Evolutionary conservation across 2,113 vertebrate genomes (phyloP).

Genomic region (Semnornis frantzii): DNA sequence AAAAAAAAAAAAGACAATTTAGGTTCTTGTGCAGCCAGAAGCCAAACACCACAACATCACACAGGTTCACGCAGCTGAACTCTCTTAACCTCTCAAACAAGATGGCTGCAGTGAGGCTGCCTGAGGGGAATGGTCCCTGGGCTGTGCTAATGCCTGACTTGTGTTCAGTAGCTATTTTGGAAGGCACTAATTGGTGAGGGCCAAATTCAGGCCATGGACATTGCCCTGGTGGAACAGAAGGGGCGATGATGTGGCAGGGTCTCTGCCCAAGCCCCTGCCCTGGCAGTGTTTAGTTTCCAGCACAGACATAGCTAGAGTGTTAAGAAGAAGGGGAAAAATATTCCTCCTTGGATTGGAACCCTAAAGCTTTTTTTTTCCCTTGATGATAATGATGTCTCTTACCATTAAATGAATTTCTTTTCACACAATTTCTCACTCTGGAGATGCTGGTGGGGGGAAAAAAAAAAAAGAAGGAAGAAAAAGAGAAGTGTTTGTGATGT

Average conservation of each 20-base stretch:
- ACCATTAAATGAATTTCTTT: background rate
- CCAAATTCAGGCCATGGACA: background rate
- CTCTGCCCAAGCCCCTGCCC: background rate
- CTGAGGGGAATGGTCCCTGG: rapidly evolving
- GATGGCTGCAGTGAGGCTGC: background rate
- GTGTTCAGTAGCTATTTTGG: background rate
- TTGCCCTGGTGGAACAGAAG: background rate
- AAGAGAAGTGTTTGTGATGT: background rate
- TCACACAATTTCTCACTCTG: background rate
- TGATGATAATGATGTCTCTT: background rate
- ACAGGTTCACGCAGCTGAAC: background rate
- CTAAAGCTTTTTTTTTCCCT: background rate
- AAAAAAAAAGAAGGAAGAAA: too few species aligned
- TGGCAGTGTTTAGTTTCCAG: background rate
- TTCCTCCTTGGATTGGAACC: background rate
- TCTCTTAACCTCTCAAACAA: background rate
- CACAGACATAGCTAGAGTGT: background rate
- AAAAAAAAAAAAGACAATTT: background rate
- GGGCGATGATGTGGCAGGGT: background rate
- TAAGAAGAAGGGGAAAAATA: background rate
- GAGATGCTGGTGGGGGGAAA: background rate
- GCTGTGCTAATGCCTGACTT: background rate
- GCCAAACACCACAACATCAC: background rate
- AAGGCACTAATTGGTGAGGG: background rate
- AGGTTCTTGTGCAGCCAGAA: background rate